Evolutionary conservation across 2,888 invertebrate genomes (phyloP).

Genomic region (Hirtodrosophila cameraria): DNA sequence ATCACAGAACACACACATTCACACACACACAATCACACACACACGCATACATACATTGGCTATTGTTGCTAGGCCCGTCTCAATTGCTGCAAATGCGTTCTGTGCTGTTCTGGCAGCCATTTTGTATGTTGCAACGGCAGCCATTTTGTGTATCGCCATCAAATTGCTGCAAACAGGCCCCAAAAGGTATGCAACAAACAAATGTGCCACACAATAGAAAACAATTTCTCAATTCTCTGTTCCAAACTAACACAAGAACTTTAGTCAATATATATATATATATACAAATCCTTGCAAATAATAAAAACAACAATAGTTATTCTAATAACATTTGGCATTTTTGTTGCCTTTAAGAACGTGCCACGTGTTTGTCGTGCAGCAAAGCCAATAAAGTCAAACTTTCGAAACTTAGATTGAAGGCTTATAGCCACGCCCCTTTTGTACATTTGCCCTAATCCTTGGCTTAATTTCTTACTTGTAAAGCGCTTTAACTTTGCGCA

Average conservation of each 20-base stretch:
- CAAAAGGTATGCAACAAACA: conserved; percentile 39
- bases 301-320: neutral
- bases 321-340: too few relatives aligned
- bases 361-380: too few relatives aligned
- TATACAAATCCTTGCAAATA: neutral
- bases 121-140: conserved; percentile 40
- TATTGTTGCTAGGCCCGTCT: conserved; percentile 30
- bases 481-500: conserved; percentile 1
- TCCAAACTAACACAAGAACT: neutral
- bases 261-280: conserved; percentile 12
- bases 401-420: too few relatives aligned
- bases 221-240: conserved; percentile 19
- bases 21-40: conserved; percentile 3
- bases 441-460: too few relatives aligned
- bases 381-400: too few relatives aligned
- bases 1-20: conserved; percentile 3
- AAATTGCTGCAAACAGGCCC: conserved; percentile 9
- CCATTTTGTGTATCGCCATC: conserved; percentile 37
- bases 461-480: neutral
- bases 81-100: conserved; percentile 31
- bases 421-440: too few relatives aligned
- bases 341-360: too few relatives aligned
- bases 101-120: conserved; percentile 35
- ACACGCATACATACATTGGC: conserved; percentile 1
- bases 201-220: conserved; percentile 12